These are phyloP conservation scores for Arothron firmamentum DNA, from an alignment of 2,113 vertebrate species.

Conservation along the genomic window DNA sequence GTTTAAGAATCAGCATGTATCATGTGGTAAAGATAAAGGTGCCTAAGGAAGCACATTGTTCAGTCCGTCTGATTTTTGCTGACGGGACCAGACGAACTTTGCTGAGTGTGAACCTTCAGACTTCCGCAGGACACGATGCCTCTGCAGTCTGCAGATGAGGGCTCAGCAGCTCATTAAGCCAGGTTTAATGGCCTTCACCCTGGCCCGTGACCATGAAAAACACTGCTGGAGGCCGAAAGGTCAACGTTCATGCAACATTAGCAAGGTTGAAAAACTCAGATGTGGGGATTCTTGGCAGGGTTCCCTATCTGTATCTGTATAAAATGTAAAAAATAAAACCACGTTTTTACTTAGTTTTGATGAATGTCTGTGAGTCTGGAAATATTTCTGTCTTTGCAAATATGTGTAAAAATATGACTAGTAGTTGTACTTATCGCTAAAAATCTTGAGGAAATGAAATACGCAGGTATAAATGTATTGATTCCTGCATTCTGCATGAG, in stretches of 20 bases:
- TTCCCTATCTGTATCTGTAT: conserved; percentile 23
- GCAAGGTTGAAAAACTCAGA: conserved; percentile 7
- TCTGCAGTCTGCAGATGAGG: conserved; percentile 3
- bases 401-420: conserved; percentile 7
- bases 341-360: too few relatives aligned
- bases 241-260: conserved; percentile 54
- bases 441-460: conserved; percentile 37
- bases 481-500: conserved; percentile 21
- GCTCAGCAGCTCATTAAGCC: conserved; percentile 56
- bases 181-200: conserved; percentile 63
- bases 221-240: conserved; percentile 43
- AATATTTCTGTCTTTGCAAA: neutral
- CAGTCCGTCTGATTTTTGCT: conserved; percentile 39
- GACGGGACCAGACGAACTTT: conserved; percentile 46
- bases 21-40: conserved; percentile 16
- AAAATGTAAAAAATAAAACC: too few relatives aligned
- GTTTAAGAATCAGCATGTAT: conserved; percentile 12
- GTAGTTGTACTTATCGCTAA: conserved; percentile 24
- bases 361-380: conserved; percentile 26
- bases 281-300: conserved; percentile 23
- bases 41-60: conserved; percentile 11
- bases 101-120: conserved; percentile 53
- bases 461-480: conserved; percentile 26
- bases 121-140: conserved; percentile 28
- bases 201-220: conserved; percentile 25